These are phyloP conservation scores for Tetranychus piercei DNA, from an alignment of 2,888 invertebrate species.

Conservation along the genomic window DNA sequence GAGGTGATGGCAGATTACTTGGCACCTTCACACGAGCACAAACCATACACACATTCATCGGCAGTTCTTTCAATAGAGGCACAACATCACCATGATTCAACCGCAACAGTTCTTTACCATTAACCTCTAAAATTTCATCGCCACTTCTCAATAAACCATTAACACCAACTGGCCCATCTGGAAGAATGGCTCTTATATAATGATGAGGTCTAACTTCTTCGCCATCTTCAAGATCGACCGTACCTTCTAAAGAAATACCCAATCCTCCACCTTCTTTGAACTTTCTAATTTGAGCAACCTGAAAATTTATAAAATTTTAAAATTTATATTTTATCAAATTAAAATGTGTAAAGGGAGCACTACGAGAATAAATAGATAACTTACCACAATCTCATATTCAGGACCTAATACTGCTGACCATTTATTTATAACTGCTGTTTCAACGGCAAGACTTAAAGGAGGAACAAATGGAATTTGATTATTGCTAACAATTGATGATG, in stretches of 20 bases:
- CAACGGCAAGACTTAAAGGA: neutral
- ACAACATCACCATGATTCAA: conserved; percentile 89
- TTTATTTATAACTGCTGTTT: neutral
- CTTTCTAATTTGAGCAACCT: conserved; percentile 82
- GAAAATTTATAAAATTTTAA: conserved; percentile 17
- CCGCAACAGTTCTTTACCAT: conserved; percentile 67
- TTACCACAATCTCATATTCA: conserved; percentile 56
- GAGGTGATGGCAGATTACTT: neutral
- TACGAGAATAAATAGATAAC: conserved; percentile 22
- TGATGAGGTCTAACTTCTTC: conserved; percentile 93
- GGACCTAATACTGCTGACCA: neutral
- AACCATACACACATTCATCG: conserved; percentile 72
- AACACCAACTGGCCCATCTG: conserved; percentile 91
- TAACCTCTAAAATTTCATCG: conserved; percentile 78
- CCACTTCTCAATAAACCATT: conserved; percentile 73
- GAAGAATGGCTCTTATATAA: conserved; percentile 86
- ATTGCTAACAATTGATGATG: neutral
- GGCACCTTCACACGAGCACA: conserved; percentile 44
- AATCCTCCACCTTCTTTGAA: conserved; percentile 77
- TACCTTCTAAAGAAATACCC: conserved; percentile 91
- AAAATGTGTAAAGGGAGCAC: neutral
- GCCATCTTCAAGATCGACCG: conserved; percentile 93
- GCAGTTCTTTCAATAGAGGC: conserved; percentile 72
- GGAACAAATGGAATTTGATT: neutral
- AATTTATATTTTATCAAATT: conserved; percentile 9